phyloP scores from a whole-genome alignment of 1,140 invertebrate species.

The Uloborus diversus region DNA sequence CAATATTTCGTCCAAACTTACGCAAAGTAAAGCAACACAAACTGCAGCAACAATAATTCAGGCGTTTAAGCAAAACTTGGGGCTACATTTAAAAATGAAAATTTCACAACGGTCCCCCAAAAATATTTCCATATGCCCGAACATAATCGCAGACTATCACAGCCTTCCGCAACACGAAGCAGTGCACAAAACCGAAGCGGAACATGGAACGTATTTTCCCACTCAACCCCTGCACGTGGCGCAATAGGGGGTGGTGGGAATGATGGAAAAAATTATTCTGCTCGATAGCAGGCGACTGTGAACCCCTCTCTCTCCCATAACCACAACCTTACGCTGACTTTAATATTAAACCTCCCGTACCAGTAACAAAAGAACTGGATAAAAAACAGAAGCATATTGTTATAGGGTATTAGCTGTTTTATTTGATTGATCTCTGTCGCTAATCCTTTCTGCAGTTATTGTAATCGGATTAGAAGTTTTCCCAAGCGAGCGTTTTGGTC shows the following conservation, averaged over 20 bases:
- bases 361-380: not conserved
- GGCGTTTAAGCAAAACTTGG: not conserved
- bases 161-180: conserved; percentile 8
- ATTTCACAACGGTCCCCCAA: no score
- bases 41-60: no score
- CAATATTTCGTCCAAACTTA: no score
- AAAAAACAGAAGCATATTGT: not conserved
- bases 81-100: no score
- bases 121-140: conserved; percentile 17
- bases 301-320: no score
- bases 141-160: conserved; percentile 31
- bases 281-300: no score
- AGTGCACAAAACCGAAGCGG: not conserved
- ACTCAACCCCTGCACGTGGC: not conserved
- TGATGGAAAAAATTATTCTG: not conserved
- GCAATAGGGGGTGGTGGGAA: not conserved
- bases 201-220: conserved; percentile 18
- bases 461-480: conserved; percentile 19
- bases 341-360: conserved; percentile 2
- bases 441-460: conserved; percentile 21
- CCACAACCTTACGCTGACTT: conserved; percentile 22
- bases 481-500: no score
- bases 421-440: conserved; percentile 20
- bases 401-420: conserved; percentile 10
- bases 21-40: no score